Conservation (phyloP, 2,113 vertebrate genomes). For the Carettochelys insculpta region DNA sequence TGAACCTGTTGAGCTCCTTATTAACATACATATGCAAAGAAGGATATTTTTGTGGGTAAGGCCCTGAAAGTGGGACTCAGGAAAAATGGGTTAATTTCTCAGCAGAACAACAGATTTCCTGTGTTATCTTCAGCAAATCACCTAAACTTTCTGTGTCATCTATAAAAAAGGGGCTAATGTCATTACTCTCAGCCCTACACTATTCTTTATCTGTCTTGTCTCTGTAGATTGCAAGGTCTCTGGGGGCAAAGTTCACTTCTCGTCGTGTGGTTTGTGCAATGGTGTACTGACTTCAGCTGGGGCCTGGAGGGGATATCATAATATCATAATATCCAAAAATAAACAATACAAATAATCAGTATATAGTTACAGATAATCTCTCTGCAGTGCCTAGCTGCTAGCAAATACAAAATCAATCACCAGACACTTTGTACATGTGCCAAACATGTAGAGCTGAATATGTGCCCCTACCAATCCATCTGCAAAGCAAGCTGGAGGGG, state of each 20-base stretch:
- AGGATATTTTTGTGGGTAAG: neutral
- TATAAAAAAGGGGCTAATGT: neutral
- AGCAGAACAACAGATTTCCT: neutral
- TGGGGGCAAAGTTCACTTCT: neutral
- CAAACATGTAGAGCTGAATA: constrained; percentile 36
- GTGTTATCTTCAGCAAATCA: neutral
- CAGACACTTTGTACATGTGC: constrained; percentile 30
- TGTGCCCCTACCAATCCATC: constrained; percentile 60
- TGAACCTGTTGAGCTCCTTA: neutral
- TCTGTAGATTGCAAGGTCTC: neutral
- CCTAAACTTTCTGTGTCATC: accelerated
- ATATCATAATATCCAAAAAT: constrained; percentile 13
- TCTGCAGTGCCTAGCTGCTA: constrained; percentile 18
- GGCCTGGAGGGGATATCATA: neutral
- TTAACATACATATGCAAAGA: neutral
- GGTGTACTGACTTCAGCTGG: neutral
- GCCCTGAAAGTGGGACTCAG: neutral
- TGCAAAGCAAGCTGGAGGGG: constrained; percentile 58
- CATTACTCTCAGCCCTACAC: neutral
- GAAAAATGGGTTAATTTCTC: neutral
- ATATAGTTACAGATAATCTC: neutral
- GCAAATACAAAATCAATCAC: constrained; percentile 36
- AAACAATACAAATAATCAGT: neutral
- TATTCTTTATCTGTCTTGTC: neutral
- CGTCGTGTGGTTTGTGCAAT: neutral